Evolutionary conservation across 2,113 vertebrate species (phyloP), one percentile per base, ranked within the genome.

Genomic region (Xenus cinereus): DNA sequence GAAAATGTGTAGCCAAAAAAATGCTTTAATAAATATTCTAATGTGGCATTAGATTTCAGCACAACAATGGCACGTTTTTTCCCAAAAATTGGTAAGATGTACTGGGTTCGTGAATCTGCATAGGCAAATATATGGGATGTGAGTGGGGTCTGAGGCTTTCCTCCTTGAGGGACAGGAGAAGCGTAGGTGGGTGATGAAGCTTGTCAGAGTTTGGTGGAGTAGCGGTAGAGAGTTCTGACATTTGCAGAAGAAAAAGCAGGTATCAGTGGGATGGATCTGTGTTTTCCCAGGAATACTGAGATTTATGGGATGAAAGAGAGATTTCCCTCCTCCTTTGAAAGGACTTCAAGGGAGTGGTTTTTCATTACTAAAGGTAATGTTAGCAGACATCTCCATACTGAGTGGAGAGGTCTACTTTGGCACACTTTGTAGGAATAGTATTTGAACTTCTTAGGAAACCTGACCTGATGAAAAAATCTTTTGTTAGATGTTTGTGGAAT

Each of bases 101-200:
- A 7, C 14, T 85, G 30, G 18, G 21, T 32, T 83, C 10, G 5
- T 57, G 17, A 86, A 56, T 15, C 27, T 81, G 16, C 41, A 5
- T 3, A 45, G 24, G n/a, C 41, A 82, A 53, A 41, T 4, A 8
- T 10, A 4, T 12, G 37, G 48, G 57, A 28, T 24, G 2, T 22
- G 28, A 13, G 22, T 12, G 57, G 37, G 51, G 28, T 50, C 46
- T 19, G 37, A 53, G 73, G 41, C 21, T 56, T 23, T 66, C 33
- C 14, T 79, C 23, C 16, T 6, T 45, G 50, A 1, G 1, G n/a
- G n/a, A 50, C 32, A 41, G 72, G 28, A 41, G 30, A 28, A 43
- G 17, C 1, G 1, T 22, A 59, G 5, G 11, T 46, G 48, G 12
- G 48, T 59, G 59, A 27, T 1, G 0, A 69, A 87, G 14, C 12